These are phyloP conservation scores for Temnothorax longispinosus DNA, from an alignment of 1,140 invertebrate species.

Conservation along the genomic window DNA sequence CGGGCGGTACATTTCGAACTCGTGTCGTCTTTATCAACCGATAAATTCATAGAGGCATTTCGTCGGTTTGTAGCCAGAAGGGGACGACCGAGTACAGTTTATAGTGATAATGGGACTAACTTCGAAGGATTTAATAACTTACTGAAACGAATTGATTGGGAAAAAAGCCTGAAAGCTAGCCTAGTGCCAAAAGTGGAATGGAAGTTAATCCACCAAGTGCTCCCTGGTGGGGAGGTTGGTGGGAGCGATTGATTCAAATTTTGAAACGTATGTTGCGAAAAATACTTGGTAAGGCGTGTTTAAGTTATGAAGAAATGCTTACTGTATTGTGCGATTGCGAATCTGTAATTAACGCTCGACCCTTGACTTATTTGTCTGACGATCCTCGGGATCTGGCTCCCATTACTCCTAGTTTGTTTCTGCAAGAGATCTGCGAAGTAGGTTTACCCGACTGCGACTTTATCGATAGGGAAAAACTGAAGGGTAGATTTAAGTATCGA, in stretches of 20 bases:
- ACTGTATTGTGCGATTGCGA: neutral
- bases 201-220: neutral
- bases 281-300: neutral
- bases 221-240: neutral
- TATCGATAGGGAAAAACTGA: neutral
- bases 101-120: neutral
- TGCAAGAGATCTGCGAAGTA: neutral
- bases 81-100: neutral
- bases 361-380: neutral
- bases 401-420: neutral
- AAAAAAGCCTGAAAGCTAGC: neutral
- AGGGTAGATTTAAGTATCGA: neutral
- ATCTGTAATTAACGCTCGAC: neutral
- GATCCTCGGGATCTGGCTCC: neutral
- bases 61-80: neutral
- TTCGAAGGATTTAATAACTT: neutral
- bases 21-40: neutral
- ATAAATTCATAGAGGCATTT: neutral
- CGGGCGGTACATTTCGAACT: neutral
- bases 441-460: neutral
- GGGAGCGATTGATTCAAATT: neutral
- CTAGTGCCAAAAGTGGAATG: neutral
- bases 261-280: neutral
- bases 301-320: neutral
- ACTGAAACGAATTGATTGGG: neutral